Base-by-base conservation (phyloP, 2,888 invertebrate species). In the Frankliniella fusca region DNA sequence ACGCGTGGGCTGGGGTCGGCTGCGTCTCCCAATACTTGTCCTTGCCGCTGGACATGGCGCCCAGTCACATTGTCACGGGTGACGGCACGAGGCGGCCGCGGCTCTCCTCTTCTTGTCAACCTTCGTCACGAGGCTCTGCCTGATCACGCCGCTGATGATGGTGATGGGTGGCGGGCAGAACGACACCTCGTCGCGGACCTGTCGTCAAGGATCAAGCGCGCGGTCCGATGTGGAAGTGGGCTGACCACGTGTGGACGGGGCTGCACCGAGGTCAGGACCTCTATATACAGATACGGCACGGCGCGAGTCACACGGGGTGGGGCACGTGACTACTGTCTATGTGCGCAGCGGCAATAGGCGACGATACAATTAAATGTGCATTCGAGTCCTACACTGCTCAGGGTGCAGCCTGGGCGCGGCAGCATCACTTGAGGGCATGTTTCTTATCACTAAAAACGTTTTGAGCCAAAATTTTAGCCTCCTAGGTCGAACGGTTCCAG, bases 1-100 rank as follows among this genome's bases (percentile, higher is more conserved):
- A 81, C 61, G 92, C 93, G 85, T 82, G 81, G 81, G 81, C 70
- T 80, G 82, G 81, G 82, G 81, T 76, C 81, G 83, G 82, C 82
- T 76, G 81, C 48, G 83, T 76, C 82, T 82, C 82, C 70, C 70
- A 76, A 27, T 27, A 76, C 70, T 27, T 23, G 12, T 76, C 70
- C 70, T 76, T 76, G 70, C 70, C 70, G 23, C 70, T 27, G 23
- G 70, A 76, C 70, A 76, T 76, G 70, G 38, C 38, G 38, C 2
- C 38, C 38, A 38, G 54, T 54, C 54, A 54, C 54, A 54, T 54
- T 20, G 54, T 23, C 23, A 18, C 61, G 54, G 54, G 54, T 9
- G 54, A n/a, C 61, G 61, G 61, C 61, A 18, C 61, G 15, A 7
- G 12, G 8, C 54, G 54, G 54, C 54, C 50, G 50, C n/a, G 50